Evolutionary conservation across 2,888 invertebrate species (phyloP), one percentile per base, ranked within the genome.

Genomic region (Cantharis lateralis): DNA sequence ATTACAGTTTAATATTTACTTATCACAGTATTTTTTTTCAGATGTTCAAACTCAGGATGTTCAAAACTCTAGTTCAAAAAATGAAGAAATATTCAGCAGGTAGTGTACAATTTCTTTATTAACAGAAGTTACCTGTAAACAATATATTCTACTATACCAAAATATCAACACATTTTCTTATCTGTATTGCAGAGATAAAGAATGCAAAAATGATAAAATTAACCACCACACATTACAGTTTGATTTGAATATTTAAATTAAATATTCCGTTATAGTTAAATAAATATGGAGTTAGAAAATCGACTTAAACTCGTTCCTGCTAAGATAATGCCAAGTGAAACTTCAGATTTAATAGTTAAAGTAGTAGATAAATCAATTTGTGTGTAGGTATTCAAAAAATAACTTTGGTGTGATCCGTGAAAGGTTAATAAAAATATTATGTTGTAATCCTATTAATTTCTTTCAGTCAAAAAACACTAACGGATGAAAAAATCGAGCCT

Each of bases 291-390:
- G 24, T 48, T 84, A 13, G 83, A 83, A 80, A 82, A 81, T 26
- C 81, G 81, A 13, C 66, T 48, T 20, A 85, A 85, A 83, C 83
- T 80, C 66, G 66, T 84, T n/a, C 86, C 86, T 9, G 86, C 83
- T 3, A 81, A 80, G 80, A 83, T 86, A 62, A 80, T 81, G 74
- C 81, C 77, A 66, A 79, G 78, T 71, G 61, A 76, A 68, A 77
- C 78, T 64, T 48, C n/a, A n/a, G 78, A 82, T 26, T 80, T 84
- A 16, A 80, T 74, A 64, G 62, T 85, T 20, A 78, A 83, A 71
- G 61, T 72, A 61, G 70, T 85, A 18, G 73, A 83, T 16, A 84
- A 80, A 80, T 78, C 82, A 68, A 82, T 86, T 64, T 78, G 71
- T 74, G 82, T 85, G 85, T 86, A 82, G 13, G 83, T n/a, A n/a